These are phyloP conservation scores for Notolepis coatsorum DNA, from an alignment of 2,797 vertebrate species.

Conservation along the genomic window DNA sequence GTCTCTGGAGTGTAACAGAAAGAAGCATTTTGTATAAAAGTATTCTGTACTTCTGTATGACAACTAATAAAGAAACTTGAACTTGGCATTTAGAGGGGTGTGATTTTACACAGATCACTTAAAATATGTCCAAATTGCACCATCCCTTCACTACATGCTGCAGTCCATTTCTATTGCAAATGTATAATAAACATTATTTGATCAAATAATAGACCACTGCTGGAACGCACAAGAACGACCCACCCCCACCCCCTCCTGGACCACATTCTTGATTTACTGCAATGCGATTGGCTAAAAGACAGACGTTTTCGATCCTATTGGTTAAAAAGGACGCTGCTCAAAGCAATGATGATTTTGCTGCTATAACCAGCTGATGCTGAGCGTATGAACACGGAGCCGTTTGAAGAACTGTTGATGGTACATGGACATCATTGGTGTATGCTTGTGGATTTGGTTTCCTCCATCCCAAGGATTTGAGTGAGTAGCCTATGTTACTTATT, in stretches of 20 bases:
- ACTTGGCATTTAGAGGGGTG: too few species aligned
- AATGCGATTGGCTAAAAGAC: slow-evolving; percentile 3
- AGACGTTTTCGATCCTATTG: slow-evolving; percentile 59
- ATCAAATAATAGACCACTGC: slow-evolving; percentile 24
- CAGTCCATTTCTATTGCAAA: slow-evolving; percentile 9
- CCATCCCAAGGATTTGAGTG: slow-evolving; percentile 49
- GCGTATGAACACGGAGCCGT: slow-evolving; percentile 62
- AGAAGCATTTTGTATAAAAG: too few species aligned
- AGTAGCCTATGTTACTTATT: slow-evolving; percentile 61
- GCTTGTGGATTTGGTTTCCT: slow-evolving; percentile 46
- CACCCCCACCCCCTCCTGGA: slow-evolving; percentile 17
- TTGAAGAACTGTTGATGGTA: slow-evolving; percentile 62
- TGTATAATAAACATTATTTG: not conserved
- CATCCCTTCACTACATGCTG: too few species aligned
- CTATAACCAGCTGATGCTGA: slow-evolving; percentile 72
- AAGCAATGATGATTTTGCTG: slow-evolving; percentile 61
- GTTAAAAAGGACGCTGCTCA: slow-evolving; percentile 67
- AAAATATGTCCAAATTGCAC: too few species aligned
- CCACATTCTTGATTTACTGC: slow-evolving; percentile 1
- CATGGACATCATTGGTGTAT: slow-evolving; percentile 50
- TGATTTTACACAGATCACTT: too few species aligned
- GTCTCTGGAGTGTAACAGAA: too few species aligned
- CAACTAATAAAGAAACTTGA: too few species aligned
- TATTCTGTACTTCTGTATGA: too few species aligned
- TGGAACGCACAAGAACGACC: slow-evolving; percentile 54